Evolutionary conservation across 2,113 vertebrate genomes (phyloP).

Genomic region (Origma solitaria): DNA sequence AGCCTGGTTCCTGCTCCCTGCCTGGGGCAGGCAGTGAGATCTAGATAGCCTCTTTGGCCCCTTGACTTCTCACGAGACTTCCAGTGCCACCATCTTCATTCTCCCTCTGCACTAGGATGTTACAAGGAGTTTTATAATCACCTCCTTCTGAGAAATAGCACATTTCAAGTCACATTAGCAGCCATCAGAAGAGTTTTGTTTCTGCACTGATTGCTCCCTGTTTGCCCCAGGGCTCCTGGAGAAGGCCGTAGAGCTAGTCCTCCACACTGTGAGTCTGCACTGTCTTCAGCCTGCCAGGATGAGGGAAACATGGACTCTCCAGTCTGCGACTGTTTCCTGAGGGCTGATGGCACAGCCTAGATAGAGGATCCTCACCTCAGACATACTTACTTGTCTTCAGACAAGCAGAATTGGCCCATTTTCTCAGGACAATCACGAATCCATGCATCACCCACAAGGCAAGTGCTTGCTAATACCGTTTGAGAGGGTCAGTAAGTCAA

Average conservation of each 20-base stretch:
- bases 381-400: not conserved
- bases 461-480: rapidly evolving
- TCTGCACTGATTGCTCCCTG: rapidly evolving
- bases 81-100: not conserved
- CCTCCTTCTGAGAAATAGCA: not conserved
- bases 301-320: not conserved
- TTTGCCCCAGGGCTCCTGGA: not conserved
- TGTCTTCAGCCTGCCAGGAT: not conserved
- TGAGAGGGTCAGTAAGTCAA: not conserved
- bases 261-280: not conserved
- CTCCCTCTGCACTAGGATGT: not conserved
- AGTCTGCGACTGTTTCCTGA: not conserved
- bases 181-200: not conserved
- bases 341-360: not conserved
- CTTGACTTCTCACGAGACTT: not conserved
- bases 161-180: not conserved
- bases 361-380: not conserved
- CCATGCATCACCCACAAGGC: rapidly evolving
- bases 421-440: not conserved
- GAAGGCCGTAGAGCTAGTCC: not conserved
- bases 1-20: rapidly evolving
- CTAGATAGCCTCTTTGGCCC: not conserved
- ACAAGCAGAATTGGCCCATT: not conserved
- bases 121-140: not conserved
- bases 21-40: not conserved